A percentile compares a stretch with the other conserved stretches of the same genome.
phyloP scores from a whole-genome alignment of 64 coral and sea anemone species.

The Stylophora pistillata region DNA sequence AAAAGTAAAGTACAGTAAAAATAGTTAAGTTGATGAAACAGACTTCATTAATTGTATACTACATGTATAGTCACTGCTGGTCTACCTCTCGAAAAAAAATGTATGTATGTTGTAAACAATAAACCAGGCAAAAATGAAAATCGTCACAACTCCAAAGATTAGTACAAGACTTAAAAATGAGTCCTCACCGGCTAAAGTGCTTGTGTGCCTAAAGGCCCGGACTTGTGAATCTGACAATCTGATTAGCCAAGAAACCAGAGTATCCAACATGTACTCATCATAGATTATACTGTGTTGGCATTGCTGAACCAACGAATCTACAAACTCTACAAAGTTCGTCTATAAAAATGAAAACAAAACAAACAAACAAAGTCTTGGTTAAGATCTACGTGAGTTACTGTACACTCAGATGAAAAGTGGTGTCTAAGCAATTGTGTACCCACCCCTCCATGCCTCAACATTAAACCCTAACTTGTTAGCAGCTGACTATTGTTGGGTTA shows the following conservation, averaged over 20 bases:
- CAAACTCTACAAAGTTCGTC: conserved; percentile 83
- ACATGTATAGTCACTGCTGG: no score
- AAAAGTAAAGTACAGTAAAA: neutral
- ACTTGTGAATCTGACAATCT: conserved; percentile 93
- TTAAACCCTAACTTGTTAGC: no score
- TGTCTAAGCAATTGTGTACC: no score
- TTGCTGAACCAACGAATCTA: conserved; percentile 80
- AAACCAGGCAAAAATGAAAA: no score
- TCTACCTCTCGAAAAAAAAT: no score
- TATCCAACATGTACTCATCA: conserved; percentile 97
- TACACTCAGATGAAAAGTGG: no score
- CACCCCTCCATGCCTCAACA: no score
- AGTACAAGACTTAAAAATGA: neutral
- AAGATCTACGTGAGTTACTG: neutral
- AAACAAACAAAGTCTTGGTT: no score
- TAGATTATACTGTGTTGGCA: conserved; percentile 95
- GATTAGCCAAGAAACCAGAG: conserved; percentile 91
- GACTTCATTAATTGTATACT: no score
- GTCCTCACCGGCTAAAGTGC: conserved; percentile 84
- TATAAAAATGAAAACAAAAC: conserved; percentile 18
- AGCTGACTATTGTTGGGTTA: no score
- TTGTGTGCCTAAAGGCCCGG: conserved; percentile 95
- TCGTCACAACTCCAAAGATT: no score
- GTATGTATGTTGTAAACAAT: no score
- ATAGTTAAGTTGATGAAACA: neutral